These are phyloP conservation scores for Pachyramphus minor DNA, from an alignment of 2,113 vertebrate species.

Conservation along the genomic window DNA sequence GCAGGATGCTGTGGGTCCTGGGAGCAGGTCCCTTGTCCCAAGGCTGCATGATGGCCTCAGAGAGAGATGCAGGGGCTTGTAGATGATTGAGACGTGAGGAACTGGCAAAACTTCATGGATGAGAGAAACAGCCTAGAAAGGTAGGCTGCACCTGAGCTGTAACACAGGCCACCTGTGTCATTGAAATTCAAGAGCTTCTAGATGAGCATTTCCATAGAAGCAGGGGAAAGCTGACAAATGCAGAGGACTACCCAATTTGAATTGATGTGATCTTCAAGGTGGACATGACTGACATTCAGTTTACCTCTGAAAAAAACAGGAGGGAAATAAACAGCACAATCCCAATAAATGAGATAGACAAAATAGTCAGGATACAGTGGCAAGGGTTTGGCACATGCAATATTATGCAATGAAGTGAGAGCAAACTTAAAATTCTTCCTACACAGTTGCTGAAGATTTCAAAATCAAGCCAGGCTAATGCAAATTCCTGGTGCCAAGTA, in stretches of 20 bases:
- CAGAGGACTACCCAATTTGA: background rate
- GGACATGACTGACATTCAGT: background rate
- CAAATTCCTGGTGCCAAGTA: background rate
- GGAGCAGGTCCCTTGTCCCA: rapidly evolving
- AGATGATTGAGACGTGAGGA: background rate
- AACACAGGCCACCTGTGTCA: background rate
- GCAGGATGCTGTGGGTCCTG: background rate
- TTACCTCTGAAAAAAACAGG: background rate
- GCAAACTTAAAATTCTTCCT: background rate
- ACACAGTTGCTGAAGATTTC: background rate
- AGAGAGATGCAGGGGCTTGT: background rate
- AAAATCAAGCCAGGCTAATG: background rate
- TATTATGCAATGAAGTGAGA: background rate
- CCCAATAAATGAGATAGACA: background rate
- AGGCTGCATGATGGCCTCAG: background rate
- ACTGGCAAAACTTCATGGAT: background rate
- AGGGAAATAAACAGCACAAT: background rate
- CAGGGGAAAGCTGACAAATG: background rate
- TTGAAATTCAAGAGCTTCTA: background rate
- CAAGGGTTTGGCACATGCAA: background rate
- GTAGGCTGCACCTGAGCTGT: background rate
- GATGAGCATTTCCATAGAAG: background rate
- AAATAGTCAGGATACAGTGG: background rate
- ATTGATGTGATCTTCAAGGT: background rate
- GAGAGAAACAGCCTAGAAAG: background rate